These are phyloP conservation scores for Dasyprocta punctata DNA, from an alignment of 2,113 vertebrate species.

Conservation along the genomic window DNA sequence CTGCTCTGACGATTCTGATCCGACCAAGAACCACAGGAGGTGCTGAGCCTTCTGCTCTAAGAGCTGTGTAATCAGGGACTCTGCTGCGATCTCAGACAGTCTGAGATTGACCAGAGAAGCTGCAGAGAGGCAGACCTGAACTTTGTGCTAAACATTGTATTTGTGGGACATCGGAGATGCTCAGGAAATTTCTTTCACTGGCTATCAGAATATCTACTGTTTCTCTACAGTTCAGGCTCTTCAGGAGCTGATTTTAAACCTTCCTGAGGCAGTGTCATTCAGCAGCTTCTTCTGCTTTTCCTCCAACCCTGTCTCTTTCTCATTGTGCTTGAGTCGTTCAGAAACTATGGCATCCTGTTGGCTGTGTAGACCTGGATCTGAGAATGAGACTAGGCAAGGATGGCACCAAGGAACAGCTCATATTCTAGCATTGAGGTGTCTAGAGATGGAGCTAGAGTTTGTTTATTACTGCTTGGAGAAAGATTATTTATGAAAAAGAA, in stretches of 20 bases:
- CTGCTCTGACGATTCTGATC: background rate
- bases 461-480: background rate
- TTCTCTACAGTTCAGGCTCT: background rate
- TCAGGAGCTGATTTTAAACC: background rate
- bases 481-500: background rate
- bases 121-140: background rate
- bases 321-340: background rate
- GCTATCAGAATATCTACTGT: accelerated
- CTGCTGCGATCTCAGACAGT: background rate
- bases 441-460: background rate
- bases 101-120: background rate
- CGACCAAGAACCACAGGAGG: too few species aligned
- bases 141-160: background rate
- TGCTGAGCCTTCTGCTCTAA: background rate
- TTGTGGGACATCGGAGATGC: background rate
- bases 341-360: background rate
- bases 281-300: background rate
- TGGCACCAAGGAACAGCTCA: background rate
- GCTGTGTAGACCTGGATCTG: background rate
- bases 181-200: background rate
- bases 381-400: background rate
- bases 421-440: background rate
- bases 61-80: too few species aligned
- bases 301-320: background rate
- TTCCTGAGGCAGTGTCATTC: background rate